These are phyloP conservation scores for Bovichtus diacanthus DNA, from an alignment of 2,797 vertebrate species.

Conservation along the genomic window DNA sequence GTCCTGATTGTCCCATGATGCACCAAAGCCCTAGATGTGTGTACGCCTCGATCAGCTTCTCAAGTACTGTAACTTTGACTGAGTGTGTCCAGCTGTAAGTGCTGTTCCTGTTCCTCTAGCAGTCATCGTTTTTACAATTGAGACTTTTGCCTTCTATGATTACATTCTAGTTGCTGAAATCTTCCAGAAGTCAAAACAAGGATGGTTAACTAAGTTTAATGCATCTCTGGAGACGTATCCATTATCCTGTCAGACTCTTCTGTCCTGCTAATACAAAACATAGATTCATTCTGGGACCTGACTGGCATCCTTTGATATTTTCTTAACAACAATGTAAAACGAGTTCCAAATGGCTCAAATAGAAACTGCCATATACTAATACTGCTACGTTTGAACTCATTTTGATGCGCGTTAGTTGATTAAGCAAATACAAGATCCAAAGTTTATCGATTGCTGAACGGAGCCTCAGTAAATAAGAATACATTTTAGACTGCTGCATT, in stretches of 20 bases:
- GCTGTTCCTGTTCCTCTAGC: slow-evolving; percentile 37
- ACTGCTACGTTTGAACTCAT: background rate
- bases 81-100: slow-evolving; percentile 46
- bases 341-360: background rate
- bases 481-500: too few relatives aligned
- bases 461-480: too few relatives aligned
- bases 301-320: background rate
- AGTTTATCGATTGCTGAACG: too few relatives aligned
- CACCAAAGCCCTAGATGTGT: slow-evolving; percentile 76
- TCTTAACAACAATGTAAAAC: background rate
- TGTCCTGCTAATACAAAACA: background rate
- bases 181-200: background rate
- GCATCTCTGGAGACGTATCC: background rate
- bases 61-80: slow-evolving; percentile 59
- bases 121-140: slow-evolving; percentile 10
- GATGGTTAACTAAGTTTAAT: background rate
- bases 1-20: slow-evolving; percentile 74
- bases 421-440: background rate
- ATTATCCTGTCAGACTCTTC: background rate
- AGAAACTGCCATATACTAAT: background rate
- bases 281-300: background rate
- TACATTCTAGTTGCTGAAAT: background rate
- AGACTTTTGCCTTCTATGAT: slow-evolving; percentile 18
- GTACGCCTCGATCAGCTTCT: slow-evolving; percentile 54
- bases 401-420: background rate